A percentile compares a stretch with the other conserved stretches of the same genome.
phyloP scores from a whole-genome alignment of 2,113 vertebrate genomes.

The Eolophus roseicapilla region DNA sequence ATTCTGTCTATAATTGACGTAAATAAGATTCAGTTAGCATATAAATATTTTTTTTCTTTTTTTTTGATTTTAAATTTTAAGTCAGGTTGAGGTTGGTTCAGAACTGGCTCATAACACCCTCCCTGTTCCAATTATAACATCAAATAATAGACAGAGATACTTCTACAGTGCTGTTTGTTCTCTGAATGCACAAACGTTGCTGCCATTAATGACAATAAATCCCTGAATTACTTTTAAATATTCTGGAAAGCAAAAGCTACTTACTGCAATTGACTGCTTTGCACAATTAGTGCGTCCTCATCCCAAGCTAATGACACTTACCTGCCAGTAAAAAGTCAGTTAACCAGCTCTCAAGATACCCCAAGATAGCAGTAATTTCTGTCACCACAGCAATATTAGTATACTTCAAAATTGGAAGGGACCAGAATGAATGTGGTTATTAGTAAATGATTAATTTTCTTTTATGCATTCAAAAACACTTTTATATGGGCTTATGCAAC shows the following conservation, averaged over 20 bases:
- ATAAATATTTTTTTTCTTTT: not conserved
- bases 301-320: not conserved
- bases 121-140: not conserved
- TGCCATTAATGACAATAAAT: not conserved
- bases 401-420: not conserved
- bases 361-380: not conserved
- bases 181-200: not conserved
- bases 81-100: not conserved
- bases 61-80: not conserved
- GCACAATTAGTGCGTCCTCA: not conserved
- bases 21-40: not conserved
- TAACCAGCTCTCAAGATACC: not conserved
- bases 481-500: not conserved
- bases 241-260: not conserved
- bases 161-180: not conserved
- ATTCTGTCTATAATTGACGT: not conserved
- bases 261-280: not conserved
- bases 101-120: not conserved
- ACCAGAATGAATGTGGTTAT: not conserved
- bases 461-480: not conserved
- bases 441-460: not conserved
- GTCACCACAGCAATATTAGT: not conserved
- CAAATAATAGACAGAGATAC: not conserved
- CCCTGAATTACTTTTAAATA: not conserved
- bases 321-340: not conserved